phyloP scores from a whole-genome alignment of 2,888 invertebrate species.

The Copidosoma aretas region DNA sequence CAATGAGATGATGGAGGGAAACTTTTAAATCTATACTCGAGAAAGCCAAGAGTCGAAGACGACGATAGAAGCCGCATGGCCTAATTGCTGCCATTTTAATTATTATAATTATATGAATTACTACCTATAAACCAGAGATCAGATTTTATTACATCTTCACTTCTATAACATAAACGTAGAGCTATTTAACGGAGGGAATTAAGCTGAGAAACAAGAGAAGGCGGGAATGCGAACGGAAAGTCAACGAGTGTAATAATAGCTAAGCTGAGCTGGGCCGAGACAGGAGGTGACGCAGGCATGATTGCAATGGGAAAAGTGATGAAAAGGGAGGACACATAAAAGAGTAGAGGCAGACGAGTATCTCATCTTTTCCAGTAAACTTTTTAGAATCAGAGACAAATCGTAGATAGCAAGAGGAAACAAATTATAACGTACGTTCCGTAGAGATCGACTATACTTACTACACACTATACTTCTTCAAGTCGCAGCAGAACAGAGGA shows the following conservation, averaged over 20 bases:
- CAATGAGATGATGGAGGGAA: constrained; percentile 44
- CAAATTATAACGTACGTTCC: constrained; percentile 23
- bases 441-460: constrained; percentile 46
- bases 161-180: constrained; percentile 36
- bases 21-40: constrained; percentile 58
- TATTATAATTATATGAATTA: constrained; percentile 51
- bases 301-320: background rate
- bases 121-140: constrained; percentile 50
- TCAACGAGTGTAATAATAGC: too few relatives aligned
- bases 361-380: constrained; percentile 56
- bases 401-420: constrained; percentile 38
- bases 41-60: constrained; percentile 60
- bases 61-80: constrained; percentile 62
- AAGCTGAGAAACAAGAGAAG: too few relatives aligned
- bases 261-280: too few relatives aligned
- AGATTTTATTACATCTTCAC: constrained; percentile 59
- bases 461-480: constrained; percentile 45
- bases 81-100: constrained; percentile 61
- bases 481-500: constrained; percentile 39
- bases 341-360: constrained; percentile 30
- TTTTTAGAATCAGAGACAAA: constrained; percentile 57
- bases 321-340: constrained; percentile 10
- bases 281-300: background rate
- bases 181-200: too few relatives aligned
- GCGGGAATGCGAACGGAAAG: too few relatives aligned